Evolutionary conservation across 1,140 invertebrate species (phyloP).

Genomic region (Musca vetustissima): DNA sequence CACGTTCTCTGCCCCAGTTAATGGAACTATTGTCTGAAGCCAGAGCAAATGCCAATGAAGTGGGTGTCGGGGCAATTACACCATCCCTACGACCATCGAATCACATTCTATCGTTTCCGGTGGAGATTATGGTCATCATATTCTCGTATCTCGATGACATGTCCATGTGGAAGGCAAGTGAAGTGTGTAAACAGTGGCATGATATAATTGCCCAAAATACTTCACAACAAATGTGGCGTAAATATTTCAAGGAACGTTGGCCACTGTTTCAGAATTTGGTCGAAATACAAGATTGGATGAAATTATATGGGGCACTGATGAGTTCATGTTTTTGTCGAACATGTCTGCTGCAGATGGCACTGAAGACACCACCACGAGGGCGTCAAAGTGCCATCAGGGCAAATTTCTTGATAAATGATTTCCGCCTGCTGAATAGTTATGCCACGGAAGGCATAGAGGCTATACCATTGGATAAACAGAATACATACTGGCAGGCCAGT

Average conservation of each 20-base stretch:
- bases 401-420: conserved; percentile 72
- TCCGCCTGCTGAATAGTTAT: conserved; percentile 70
- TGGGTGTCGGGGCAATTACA: conserved; percentile 11
- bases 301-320: conserved; percentile 65
- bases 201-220: conserved; percentile 76
- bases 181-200: conserved; percentile 84
- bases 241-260: conserved; percentile 75
- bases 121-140: conserved; percentile 79
- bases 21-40: conserved; percentile 44
- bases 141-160: conserved; percentile 90
- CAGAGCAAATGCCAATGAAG: conserved; percentile 39
- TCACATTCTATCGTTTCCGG: conserved; percentile 39
- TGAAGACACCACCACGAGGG: conserved; percentile 64
- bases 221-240: conserved; percentile 74
- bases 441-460: conserved; percentile 90
- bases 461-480: conserved; percentile 76
- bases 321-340: conserved; percentile 80
- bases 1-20: conserved; percentile 41
- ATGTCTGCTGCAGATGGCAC: conserved; percentile 78
- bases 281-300: conserved; percentile 75
- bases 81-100: conserved; percentile 3
- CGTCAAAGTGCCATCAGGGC: conserved; percentile 74
- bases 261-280: conserved; percentile 78
- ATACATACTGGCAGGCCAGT: conserved; percentile 89
- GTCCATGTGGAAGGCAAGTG: conserved; percentile 81